Conservation (phyloP, 2,797 vertebrate species). For the Nannoperca obscura region DNA sequence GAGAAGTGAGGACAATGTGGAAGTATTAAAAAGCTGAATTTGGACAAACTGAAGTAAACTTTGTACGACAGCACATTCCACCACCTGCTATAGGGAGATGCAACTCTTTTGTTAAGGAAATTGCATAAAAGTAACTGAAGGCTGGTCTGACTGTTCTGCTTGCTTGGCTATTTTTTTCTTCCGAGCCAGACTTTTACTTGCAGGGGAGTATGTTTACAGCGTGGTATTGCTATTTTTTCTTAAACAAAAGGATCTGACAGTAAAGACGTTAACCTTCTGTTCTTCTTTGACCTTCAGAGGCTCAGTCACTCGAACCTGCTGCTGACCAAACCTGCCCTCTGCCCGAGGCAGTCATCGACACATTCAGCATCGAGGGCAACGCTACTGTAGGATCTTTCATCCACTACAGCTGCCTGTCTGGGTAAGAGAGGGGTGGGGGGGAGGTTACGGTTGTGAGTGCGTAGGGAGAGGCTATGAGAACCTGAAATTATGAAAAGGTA, state of each 20-base stretch:
- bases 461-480: constrained; percentile 53
- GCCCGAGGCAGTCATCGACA: constrained; percentile 74
- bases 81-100: not conserved
- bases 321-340: constrained; percentile 70
- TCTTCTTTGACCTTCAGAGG: constrained; percentile 54
- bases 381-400: constrained; percentile 75
- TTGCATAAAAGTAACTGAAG: not conserved
- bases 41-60: not conserved
- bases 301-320: constrained; percentile 26
- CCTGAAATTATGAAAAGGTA: constrained; percentile 59
- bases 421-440: constrained; percentile 74
- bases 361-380: constrained; percentile 79
- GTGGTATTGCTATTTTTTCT: not conserved
- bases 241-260: not conserved
- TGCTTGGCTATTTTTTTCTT: not conserved
- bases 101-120: not conserved
- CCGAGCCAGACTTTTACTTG: not conserved
- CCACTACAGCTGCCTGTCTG: constrained; percentile 84
- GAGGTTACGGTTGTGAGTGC: constrained; percentile 33
- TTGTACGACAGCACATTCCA: not conserved
- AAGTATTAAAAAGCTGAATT: not conserved
- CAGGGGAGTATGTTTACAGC: not conserved
- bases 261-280: constrained; percentile 4
- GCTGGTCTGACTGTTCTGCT: not conserved
- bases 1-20: not conserved